Conservation (phyloP, 2,888 invertebrate genomes). For the Eueremaeus valkanovi region DNA sequence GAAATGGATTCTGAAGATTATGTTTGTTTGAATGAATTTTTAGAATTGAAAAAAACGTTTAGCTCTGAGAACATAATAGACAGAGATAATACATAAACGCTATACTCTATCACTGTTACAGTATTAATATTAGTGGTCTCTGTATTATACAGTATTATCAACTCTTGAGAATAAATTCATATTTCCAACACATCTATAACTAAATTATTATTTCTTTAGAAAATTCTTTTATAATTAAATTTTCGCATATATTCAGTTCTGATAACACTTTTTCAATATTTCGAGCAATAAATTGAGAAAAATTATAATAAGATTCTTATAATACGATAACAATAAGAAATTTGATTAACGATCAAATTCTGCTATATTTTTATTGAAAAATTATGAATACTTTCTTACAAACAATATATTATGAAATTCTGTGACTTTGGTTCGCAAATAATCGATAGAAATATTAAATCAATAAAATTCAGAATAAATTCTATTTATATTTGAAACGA, state of each 20-base stretch:
- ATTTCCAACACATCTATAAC: constrained; percentile 18
- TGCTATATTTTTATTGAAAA: not conserved
- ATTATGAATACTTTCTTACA: not conserved
- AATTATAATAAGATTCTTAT: constrained; percentile 28
- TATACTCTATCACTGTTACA: not conserved
- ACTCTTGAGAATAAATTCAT: not conserved
- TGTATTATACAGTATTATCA: too few relatives aligned
- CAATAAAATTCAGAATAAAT: too few relatives aligned
- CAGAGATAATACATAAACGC: not conserved
- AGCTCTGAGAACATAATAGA: not conserved
- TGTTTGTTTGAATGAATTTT: constrained; percentile 12
- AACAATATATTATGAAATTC: not conserved
- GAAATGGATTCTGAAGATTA: constrained; percentile 18
- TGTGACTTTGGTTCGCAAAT: not conserved
- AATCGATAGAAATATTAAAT: not conserved
- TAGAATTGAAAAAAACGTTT: constrained; percentile 9
- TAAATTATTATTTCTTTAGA: not conserved
- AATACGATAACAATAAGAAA: constrained; percentile 18
- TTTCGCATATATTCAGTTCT: not conserved
- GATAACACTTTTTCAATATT: constrained; percentile 14
- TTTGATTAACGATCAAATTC: constrained; percentile 21
- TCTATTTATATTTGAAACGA: too few relatives aligned
- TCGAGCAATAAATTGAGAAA: constrained; percentile 23
- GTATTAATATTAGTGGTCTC: not conserved
- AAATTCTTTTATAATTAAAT: constrained; percentile 31